Base-by-base conservation (phyloP, 2,113 vertebrate genomes). In the Crotalus horridus region DNA sequence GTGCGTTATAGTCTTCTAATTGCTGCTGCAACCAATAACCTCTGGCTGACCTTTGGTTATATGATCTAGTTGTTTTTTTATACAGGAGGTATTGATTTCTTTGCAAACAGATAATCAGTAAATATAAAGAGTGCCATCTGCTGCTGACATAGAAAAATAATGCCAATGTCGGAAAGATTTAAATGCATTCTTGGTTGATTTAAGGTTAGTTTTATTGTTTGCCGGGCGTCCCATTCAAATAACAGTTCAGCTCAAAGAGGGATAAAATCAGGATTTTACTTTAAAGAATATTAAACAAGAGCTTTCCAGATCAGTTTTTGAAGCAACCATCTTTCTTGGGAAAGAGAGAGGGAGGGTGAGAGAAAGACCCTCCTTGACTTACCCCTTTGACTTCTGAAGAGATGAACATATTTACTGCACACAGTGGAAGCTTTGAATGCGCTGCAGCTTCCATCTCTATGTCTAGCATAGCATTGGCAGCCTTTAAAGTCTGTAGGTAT, bases 101-200 rank as follows among this genome's bases (percentile, higher is more conserved):
- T 39, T 74, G 85, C 93, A 91, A 2, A 0, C 69, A 93, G 54
- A 92, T 95, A 96, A 51, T 87, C 55, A 91, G 92, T 96, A 96
- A 97, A 97, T 96, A 96, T 96, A 95, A 93, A 97, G 74, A 94
- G 95, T 97, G 97, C 97, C 97, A 96, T 96, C 96, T 97, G 94
- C 96, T 97, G 94, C 95, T 97, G 96, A 96, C 95, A 0, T 53
- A 33, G 88, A 46, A 92, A 89, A 96, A 95, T 89, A 85, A 85
- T 74, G 20, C 92, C 21, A 85, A 59, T 91, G 93, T 94, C 88
- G 91, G 58, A 10, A 94, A 94, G 24, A 46, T 87, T 24, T 92
- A 0, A 0, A 92, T 6, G 61, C 92, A 92, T 87, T 93, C 26
- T 91, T 93, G 56, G 92, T 15, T 43, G 24, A 55, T 23, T 86